These are phyloP conservation scores for Actenoides hombroni DNA, from an alignment of 2,113 vertebrate genomes.

Conservation along the genomic window DNA sequence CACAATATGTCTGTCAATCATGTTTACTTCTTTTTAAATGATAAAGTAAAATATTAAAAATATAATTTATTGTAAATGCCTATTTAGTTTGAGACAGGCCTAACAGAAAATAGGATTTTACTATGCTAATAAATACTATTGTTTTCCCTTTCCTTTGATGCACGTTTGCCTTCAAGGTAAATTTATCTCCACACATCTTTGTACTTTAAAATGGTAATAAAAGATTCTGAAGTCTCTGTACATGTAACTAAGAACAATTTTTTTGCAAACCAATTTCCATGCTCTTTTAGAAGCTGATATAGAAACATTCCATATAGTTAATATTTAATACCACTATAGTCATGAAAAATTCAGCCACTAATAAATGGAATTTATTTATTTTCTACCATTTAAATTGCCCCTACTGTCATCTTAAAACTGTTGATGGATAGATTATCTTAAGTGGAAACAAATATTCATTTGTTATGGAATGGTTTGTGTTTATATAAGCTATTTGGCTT, in stretches of 20 bases:
- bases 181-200: background rate
- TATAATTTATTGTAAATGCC: background rate
- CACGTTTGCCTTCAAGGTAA: background rate
- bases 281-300: background rate
- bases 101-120: background rate
- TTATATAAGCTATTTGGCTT: background rate
- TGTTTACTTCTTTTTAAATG: background rate
- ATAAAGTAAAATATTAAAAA: background rate
- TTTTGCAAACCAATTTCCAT: background rate
- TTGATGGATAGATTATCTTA: background rate
- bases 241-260: background rate
- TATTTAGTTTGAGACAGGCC: background rate
- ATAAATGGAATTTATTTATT: slow-evolving; percentile 60
- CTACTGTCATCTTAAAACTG: background rate
- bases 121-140: background rate
- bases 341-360: slow-evolving; percentile 42
- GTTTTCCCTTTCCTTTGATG: background rate
- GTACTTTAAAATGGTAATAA: background rate
- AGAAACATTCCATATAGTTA: slow-evolving; percentile 31
- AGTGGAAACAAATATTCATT: background rate
- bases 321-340: slow-evolving; percentile 51
- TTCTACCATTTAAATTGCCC: background rate
- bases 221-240: background rate
- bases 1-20: background rate
- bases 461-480: background rate